These are phyloP conservation scores for Alca torda DNA, from an alignment of 2,797 vertebrate species.

Conservation along the genomic window DNA sequence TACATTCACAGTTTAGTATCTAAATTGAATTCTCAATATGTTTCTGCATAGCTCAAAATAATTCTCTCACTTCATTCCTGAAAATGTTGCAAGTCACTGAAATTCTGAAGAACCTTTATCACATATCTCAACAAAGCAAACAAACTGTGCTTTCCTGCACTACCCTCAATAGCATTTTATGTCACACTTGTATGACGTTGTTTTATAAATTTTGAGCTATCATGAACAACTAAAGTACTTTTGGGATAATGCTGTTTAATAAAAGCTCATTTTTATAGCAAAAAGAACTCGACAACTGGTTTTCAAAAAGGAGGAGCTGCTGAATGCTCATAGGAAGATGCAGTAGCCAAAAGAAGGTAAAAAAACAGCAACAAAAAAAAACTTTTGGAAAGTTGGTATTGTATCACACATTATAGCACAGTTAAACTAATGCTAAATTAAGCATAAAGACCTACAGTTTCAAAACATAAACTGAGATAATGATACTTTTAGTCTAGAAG, in stretches of 20 bases:
- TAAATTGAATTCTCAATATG: not conserved
- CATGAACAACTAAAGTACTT: not conserved
- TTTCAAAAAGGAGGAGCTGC: not conserved
- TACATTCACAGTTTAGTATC: not conserved
- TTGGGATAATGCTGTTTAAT: not conserved
- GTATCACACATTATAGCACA: not conserved
- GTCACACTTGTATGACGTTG: rapidly evolving
- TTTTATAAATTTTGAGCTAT: not conserved
- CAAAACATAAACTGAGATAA: not conserved
- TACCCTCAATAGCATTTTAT: not conserved
- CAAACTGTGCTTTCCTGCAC: not conserved
- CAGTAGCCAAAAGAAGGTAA: not conserved
- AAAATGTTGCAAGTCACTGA: not conserved
- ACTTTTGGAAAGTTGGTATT: not conserved
- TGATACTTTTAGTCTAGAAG: not conserved
- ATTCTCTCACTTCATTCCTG: not conserved
- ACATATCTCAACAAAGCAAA: not conserved
- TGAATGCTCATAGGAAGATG: not conserved
- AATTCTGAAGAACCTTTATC: not conserved
- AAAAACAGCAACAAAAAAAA: not conserved
- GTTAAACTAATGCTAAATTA: not conserved
- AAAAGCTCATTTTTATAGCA: not conserved
- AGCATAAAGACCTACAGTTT: not conserved
- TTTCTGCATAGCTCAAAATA: not conserved
- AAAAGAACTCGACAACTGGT: not conserved